Conservation (phyloP, 2,113 vertebrate genomes). For the Istiophorus platypterus region DNA sequence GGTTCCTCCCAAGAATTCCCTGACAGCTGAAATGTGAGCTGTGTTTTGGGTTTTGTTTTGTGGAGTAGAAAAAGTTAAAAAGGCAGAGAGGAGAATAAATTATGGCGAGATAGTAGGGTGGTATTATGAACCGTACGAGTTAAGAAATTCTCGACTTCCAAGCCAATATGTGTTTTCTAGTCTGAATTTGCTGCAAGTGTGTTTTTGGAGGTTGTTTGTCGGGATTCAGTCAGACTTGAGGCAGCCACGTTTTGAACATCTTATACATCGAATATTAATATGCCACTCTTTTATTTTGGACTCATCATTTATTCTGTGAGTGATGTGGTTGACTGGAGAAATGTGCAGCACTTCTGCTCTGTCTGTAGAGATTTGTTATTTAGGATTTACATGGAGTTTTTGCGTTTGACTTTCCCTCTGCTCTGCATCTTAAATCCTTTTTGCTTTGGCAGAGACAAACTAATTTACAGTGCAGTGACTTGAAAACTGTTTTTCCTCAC, state of each 20-base stretch:
- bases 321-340: slow-evolving; percentile 13
- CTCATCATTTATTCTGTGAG: slow-evolving; percentile 45
- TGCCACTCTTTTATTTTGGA: slow-evolving; percentile 44
- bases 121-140: slow-evolving; percentile 6
- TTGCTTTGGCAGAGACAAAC: slow-evolving; percentile 44
- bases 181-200: not conserved
- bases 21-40: slow-evolving; percentile 62
- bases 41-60: slow-evolving; percentile 38
- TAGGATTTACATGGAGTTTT: not conserved
- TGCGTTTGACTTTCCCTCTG: slow-evolving; percentile 22
- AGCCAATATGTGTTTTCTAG: slow-evolving; percentile 26
- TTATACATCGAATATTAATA: slow-evolving; percentile 54
- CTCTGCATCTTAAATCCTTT: slow-evolving; percentile 21
- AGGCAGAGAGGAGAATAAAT: slow-evolving; percentile 21
- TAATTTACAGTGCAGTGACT: slow-evolving; percentile 23
- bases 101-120: slow-evolving; percentile 8
- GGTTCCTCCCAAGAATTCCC: slow-evolving; percentile 51
- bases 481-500: slow-evolving; percentile 24
- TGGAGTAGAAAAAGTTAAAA: slow-evolving; percentile 18
- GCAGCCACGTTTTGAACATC: slow-evolving; percentile 16
- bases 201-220: slow-evolving; percentile 7
- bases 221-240: not conserved
- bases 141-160: slow-evolving; percentile 14
- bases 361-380: slow-evolving; percentile 32
- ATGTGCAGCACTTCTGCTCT: slow-evolving; percentile 14